Percentiles rank a stretch among this genome's conserved stretches.
Conservation (phyloP, 1,140 invertebrate species). For the Drosophila varians region DNA sequence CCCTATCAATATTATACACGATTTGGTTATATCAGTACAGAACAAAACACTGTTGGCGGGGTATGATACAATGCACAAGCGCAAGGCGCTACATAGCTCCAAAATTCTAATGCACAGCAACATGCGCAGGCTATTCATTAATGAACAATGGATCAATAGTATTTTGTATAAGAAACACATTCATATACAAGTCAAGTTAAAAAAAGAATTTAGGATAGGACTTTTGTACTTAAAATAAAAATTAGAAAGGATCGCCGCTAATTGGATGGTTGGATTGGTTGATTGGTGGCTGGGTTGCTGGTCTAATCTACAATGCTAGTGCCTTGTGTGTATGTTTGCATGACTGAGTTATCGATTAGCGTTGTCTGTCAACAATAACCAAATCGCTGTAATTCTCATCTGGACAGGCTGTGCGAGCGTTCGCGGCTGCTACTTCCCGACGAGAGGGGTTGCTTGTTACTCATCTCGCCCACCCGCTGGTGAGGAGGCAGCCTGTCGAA, state of each 20-base stretch:
- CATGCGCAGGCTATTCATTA: slow-evolving; percentile 27
- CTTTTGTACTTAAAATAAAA: slow-evolving; percentile 61
- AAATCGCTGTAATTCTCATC: slow-evolving; percentile 84
- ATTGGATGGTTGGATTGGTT: not conserved
- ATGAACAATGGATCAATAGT: slow-evolving; percentile 34
- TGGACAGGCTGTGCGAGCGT: slow-evolving; percentile 82
- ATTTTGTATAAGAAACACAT: slow-evolving; percentile 61
- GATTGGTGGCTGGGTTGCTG: slow-evolving; percentile 25
- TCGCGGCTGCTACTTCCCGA: slow-evolving; percentile 83
- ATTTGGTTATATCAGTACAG: slow-evolving; percentile 79
- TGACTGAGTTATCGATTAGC: slow-evolving; percentile 56
- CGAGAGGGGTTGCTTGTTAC: slow-evolving; percentile 68
- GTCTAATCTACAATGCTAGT: slow-evolving; percentile 40
- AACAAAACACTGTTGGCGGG: slow-evolving; percentile 73
- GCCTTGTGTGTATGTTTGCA: slow-evolving; percentile 56
- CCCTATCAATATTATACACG: slow-evolving; percentile 67
- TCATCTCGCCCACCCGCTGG: slow-evolving; percentile 87
- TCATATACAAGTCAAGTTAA: slow-evolving; percentile 72
- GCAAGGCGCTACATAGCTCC: slow-evolving; percentile 53
- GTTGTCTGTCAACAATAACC: slow-evolving; percentile 83
- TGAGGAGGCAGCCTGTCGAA: slow-evolving; percentile 93
- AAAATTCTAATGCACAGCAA: slow-evolving; percentile 54
- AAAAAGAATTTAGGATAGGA: slow-evolving; percentile 54
- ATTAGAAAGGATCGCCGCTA: slow-evolving; percentile 19
- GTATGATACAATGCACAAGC: slow-evolving; percentile 42